A percentile compares a stretch with the other conserved stretches of the same genome.
Conservation (phyloP, 2,888 invertebrate species). For the Spodoptera picta region DNA sequence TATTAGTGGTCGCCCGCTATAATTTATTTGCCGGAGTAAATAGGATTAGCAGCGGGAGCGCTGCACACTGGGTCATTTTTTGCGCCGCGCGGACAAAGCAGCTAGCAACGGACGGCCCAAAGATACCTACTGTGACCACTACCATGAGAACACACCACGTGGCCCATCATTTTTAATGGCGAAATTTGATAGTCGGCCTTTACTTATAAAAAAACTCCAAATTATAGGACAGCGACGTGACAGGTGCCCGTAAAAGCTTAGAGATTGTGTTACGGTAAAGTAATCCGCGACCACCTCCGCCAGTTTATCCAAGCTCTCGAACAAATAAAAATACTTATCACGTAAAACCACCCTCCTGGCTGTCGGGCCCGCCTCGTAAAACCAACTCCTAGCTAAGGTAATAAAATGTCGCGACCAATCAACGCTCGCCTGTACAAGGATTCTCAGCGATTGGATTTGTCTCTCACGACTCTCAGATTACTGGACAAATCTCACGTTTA, state of each 20-base stretch:
- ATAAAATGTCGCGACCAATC: constrained; percentile 73
- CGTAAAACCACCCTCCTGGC: constrained; percentile 67
- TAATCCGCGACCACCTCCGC: constrained; percentile 62
- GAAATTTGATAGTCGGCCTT: constrained; percentile 40
- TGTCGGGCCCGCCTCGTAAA: constrained; percentile 57
- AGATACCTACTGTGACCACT: constrained; percentile 34
- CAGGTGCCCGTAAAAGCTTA: constrained; percentile 72
- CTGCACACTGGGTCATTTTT: constrained; percentile 80
- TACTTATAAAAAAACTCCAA: constrained; percentile 37
- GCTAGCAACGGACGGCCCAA: constrained; percentile 53
- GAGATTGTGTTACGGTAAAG: constrained; percentile 73
- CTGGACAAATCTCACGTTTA: constrained; percentile 56
- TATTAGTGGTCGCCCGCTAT: constrained; percentile 75
- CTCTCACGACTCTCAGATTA: constrained; percentile 51
- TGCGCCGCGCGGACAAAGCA: constrained; percentile 68
- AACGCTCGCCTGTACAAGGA: constrained; percentile 60
- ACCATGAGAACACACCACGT: constrained; percentile 36
- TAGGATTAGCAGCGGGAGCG: constrained; percentile 83
- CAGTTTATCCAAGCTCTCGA: constrained; percentile 70
- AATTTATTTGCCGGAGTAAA: constrained; percentile 84
- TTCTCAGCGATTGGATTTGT: constrained; percentile 66
- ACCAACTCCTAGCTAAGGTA: constrained; percentile 62
- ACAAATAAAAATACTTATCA: constrained; percentile 83
- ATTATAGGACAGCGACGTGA: constrained; percentile 54
- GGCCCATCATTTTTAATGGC: constrained; percentile 47